These are phyloP conservation scores for Stomorhina lunata DNA, from an alignment of 2,888 invertebrate genomes.

Conservation along the genomic window DNA sequence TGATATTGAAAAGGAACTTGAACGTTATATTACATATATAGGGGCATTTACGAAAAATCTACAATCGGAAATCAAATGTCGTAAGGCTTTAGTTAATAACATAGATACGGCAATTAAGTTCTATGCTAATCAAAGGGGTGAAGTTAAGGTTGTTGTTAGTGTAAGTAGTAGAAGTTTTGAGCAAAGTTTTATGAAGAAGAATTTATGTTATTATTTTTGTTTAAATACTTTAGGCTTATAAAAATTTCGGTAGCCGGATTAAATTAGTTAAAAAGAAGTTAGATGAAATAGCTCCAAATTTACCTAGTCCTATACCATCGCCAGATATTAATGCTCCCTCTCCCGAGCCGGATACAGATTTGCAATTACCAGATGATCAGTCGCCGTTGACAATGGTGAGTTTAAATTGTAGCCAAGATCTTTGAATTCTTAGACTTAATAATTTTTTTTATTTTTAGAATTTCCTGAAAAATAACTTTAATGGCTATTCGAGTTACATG, in stretches of 20 bases:
- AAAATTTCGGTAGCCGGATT: slow-evolving; percentile 94
- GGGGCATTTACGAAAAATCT: slow-evolving; percentile 90
- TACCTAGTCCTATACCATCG: slow-evolving; percentile 84
- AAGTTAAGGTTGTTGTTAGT: slow-evolving; percentile 97
- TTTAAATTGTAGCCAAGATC: neutral
- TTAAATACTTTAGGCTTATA: slow-evolving; percentile 87
- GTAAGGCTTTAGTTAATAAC: slow-evolving; percentile 88
- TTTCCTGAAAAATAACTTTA: slow-evolving; percentile 77
- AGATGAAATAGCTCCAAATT: slow-evolving; percentile 88
- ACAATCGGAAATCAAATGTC: slow-evolving; percentile 90
- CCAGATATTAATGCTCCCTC: slow-evolving; percentile 86
- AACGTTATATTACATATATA: slow-evolving; percentile 88
- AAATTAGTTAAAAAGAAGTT: slow-evolving; percentile 91
- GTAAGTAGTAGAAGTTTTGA: slow-evolving; percentile 83
- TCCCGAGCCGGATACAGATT: slow-evolving; percentile 90
- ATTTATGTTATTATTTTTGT: neutral
- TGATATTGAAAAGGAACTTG: slow-evolving; percentile 92
- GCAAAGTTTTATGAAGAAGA: neutral
- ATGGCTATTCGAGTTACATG: slow-evolving; percentile 84
- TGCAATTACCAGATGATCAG: slow-evolving; percentile 85
- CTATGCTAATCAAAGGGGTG: slow-evolving; percentile 93
- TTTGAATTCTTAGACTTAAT: neutral
- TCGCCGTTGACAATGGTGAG: slow-evolving; percentile 72
- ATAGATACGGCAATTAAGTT: slow-evolving; percentile 91
- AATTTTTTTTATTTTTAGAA: slow-evolving; percentile 68